Evolutionary conservation across 2,797 vertebrate species (phyloP).

Genomic region (Acropternis orthonyx): DNA sequence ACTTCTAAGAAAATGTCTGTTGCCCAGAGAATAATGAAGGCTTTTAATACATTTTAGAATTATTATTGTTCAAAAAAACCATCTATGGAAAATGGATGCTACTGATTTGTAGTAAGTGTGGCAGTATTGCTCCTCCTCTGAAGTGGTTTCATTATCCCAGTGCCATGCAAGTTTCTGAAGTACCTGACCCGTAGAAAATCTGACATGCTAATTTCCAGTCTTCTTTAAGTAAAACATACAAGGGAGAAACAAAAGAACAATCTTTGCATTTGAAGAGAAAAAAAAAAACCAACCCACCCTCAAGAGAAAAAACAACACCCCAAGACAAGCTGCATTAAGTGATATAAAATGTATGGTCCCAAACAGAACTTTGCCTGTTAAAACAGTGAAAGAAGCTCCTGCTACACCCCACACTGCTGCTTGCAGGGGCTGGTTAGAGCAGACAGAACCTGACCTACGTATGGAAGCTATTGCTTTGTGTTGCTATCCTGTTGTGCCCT

Average conservation of each 20-base stretch:
- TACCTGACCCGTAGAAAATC: not conserved
- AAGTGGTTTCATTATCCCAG: not conserved
- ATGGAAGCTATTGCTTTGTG: not conserved
- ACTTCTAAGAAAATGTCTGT: not conserved
- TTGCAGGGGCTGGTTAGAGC: not conserved
- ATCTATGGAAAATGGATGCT: not conserved
- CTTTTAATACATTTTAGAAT: not conserved
- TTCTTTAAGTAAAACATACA: not conserved
- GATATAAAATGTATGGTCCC: not conserved
- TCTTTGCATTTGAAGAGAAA: not conserved
- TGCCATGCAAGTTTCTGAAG: not conserved
- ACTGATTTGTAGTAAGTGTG: not conserved
- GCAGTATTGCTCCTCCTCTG: not conserved
- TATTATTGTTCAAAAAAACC: not conserved
- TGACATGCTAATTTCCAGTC: not conserved
- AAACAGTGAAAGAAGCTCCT: not conserved
- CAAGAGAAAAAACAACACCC: rapidly evolving
- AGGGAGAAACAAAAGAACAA: not conserved
- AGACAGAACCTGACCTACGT: not conserved
- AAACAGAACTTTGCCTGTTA: not conserved
- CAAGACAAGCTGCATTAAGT: not conserved
- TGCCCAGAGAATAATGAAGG: not conserved
- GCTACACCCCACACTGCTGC: not conserved
- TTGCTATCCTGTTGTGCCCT: not conserved
- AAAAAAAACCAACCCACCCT: too few species aligned